These are phyloP conservation scores for Cydia fagiglandana DNA, from an alignment of 1,140 invertebrate genomes.

Conservation along the genomic window DNA sequence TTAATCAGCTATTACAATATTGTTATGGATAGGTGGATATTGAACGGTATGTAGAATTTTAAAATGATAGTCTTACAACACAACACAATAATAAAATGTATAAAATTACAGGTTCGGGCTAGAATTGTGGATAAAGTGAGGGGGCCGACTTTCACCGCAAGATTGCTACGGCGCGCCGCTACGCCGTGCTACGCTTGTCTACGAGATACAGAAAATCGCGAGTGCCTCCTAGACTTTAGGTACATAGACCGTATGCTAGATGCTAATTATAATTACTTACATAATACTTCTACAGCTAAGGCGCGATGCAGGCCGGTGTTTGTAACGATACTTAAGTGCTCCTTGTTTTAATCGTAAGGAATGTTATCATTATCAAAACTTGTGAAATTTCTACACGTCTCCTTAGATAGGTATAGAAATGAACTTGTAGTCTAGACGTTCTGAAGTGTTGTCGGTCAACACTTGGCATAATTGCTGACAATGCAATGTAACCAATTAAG, in stretches of 20 bases:
- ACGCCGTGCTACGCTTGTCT: conserved; percentile 17
- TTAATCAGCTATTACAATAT: not conserved
- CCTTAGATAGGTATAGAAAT: not conserved
- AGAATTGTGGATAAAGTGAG: not conserved
- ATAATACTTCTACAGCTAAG: not conserved
- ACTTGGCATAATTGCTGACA: conserved; percentile 27
- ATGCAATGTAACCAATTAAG: conserved; percentile 28
- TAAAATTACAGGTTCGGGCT: not conserved
- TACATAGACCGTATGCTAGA: not conserved
- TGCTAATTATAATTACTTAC: not conserved
- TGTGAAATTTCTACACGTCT: not conserved
- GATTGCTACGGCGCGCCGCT: conserved; percentile 12
- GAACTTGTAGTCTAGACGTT: conserved; percentile 20
- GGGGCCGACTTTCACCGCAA: conserved; percentile 8
- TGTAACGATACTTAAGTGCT: not conserved
- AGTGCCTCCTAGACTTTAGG: conserved; percentile 3
- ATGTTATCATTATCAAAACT: conserved; percentile 9
- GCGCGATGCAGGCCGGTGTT: not conserved
- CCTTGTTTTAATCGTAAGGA: not conserved
- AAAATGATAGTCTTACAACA: not conserved
- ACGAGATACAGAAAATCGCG: not conserved
- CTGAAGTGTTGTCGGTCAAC: conserved; percentile 17
- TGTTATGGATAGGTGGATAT: not conserved
- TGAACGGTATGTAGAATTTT: conserved; percentile 7
- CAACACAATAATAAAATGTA: not conserved